These are phyloP conservation scores for Antennarius maculatus DNA, from an alignment of 2,797 vertebrate species.

Conservation along the genomic window DNA sequence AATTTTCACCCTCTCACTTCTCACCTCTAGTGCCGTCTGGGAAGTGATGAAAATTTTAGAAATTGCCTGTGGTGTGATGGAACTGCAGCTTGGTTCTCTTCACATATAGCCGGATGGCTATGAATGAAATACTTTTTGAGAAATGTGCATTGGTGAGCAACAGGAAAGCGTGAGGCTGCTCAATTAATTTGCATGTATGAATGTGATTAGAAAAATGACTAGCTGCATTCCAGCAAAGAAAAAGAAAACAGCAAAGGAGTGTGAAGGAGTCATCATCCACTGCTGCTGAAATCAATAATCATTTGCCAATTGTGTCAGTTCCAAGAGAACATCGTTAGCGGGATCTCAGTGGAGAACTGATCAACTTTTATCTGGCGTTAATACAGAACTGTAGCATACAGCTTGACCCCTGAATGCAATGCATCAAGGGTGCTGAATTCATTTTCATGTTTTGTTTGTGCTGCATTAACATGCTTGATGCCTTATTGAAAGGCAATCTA, in stretches of 20 bases:
- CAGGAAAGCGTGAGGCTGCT: constrained; percentile 5
- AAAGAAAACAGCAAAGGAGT: constrained; percentile 8
- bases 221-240: constrained; percentile 31
- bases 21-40: constrained; percentile 43
- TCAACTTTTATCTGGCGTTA: constrained; percentile 61
- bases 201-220: constrained; percentile 55
- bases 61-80: constrained; percentile 30
- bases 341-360: constrained; percentile 53
- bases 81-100: constrained; percentile 20
- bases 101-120: constrained; percentile 7
- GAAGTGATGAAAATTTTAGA: constrained; percentile 59
- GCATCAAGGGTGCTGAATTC: constrained; percentile 39
- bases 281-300: constrained; percentile 67
- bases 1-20: constrained; percentile 63
- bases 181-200: constrained; percentile 49
- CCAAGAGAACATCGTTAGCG: constrained; percentile 67
- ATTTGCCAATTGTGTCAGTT: constrained; percentile 72
- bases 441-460: constrained; percentile 47
- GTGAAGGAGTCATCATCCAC: constrained; percentile 55
- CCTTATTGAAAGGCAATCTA: constrained; percentile 63
- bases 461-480: constrained; percentile 53
- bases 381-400: constrained; percentile 44
- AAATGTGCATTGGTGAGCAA: background rate
- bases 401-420: constrained; percentile 40
- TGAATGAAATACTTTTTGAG: background rate